These are phyloP conservation scores for Nothoprocta pentlandii DNA, from an alignment of 2,113 vertebrate genomes.

Conservation along the genomic window DNA sequence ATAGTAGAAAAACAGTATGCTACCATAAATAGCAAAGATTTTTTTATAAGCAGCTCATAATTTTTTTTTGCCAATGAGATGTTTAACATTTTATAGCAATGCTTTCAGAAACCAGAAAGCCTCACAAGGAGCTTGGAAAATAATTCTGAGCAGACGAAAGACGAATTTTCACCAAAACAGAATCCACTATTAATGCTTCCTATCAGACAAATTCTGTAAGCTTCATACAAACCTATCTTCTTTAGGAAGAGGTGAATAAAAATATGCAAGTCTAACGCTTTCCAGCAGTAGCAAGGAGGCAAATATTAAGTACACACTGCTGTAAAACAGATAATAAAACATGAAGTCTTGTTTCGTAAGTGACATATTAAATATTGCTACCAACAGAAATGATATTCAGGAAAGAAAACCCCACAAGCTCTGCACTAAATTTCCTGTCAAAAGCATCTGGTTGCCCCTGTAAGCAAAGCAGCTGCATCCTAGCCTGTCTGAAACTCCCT, in stretches of 20 bases:
- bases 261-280: not conserved
- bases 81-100: not conserved
- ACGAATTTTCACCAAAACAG: not conserved
- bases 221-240: not conserved
- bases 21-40: not conserved
- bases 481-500: not conserved
- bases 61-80: not conserved
- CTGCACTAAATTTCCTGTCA: not conserved
- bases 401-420: slow-evolving; percentile 25
- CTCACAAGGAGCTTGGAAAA: not conserved
- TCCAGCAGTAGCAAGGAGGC: not conserved
- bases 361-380: not conserved
- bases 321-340: not conserved
- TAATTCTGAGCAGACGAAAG: not conserved
- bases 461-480: not conserved
- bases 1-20: too few species aligned
- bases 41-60: not conserved
- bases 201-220: not conserved
- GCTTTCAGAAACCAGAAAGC: not conserved
- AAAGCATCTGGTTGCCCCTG: not conserved
- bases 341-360: not conserved
- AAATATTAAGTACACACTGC: not conserved
- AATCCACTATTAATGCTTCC: not conserved
- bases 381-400: not conserved
- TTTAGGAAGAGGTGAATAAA: not conserved